These are phyloP conservation scores for Cosmia pyralina DNA, from an alignment of 2,888 invertebrate genomes.

Conservation along the genomic window DNA sequence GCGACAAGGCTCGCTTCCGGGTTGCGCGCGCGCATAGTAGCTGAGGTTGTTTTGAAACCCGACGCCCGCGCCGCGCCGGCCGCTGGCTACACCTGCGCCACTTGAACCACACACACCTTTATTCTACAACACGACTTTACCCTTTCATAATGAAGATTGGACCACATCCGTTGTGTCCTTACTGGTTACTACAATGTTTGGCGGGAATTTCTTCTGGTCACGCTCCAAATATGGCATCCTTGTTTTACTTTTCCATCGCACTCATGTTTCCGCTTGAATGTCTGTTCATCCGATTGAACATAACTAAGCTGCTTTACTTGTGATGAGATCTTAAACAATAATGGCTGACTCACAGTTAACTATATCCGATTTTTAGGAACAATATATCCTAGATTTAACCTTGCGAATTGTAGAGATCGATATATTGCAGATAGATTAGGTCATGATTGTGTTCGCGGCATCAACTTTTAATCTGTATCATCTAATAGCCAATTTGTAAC, in stretches of 20 bases:
- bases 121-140: constrained; percentile 40
- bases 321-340: background rate
- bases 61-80: constrained; percentile 59
- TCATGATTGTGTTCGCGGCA: constrained; percentile 2
- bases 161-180: constrained; percentile 22
- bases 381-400: background rate
- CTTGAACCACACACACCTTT: constrained; percentile 52
- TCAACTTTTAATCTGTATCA: constrained; percentile 9
- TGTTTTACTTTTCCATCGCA: constrained; percentile 11
- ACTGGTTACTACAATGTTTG: background rate
- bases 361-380: too few species aligned
- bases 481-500: constrained; percentile 32
- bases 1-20: constrained; percentile 72
- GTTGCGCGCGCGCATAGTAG: constrained; percentile 69
- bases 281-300: constrained; percentile 6
- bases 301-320: background rate
- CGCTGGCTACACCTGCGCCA: constrained; percentile 70
- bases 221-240: constrained; percentile 19
- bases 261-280: too few species aligned
- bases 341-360: background rate
- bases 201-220: constrained; percentile 17
- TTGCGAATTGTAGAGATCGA: background rate
- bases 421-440: constrained; percentile 10
- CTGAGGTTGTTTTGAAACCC: constrained; percentile 79
- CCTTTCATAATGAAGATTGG: constrained; percentile 44